These are phyloP conservation scores for Myotis brandtii DNA, from an alignment of 2,113 vertebrate species.

Conservation along the genomic window DNA sequence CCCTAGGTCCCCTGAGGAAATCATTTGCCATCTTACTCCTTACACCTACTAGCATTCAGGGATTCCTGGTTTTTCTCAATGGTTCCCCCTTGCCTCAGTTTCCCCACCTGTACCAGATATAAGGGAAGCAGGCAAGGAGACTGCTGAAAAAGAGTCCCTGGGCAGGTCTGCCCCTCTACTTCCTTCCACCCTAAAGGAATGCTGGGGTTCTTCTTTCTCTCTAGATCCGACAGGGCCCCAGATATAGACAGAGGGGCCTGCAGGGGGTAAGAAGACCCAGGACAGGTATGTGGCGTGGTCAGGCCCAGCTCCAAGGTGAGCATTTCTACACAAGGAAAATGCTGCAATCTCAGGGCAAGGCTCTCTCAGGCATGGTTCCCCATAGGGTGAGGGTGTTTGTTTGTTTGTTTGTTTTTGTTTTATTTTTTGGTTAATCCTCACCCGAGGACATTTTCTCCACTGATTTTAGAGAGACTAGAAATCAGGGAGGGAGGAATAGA, in stretches of 20 bases:
- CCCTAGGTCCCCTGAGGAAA: not conserved
- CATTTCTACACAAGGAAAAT: not conserved
- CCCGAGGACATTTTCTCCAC: no score
- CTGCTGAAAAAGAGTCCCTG: not conserved
- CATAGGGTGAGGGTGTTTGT: not conserved
- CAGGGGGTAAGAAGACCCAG: not conserved
- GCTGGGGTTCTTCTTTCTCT: not conserved
- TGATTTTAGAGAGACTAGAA: no score
- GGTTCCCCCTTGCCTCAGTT: not conserved
- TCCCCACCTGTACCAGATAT: not conserved
- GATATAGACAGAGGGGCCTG: not conserved
- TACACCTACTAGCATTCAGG: not conserved
- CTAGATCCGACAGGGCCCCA: not conserved
- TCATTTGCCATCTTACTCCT: not conserved
- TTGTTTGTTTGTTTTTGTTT: no score
- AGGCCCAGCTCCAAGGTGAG: not conserved
- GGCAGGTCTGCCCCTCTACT: not conserved
- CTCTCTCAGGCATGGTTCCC: not conserved
- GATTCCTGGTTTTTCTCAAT: not conserved
- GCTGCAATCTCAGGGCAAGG: not conserved
- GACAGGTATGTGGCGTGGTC: not conserved
- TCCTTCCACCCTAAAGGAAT: not conserved
- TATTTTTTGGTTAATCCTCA: no score
- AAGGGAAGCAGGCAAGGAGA: not conserved
- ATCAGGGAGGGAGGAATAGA: no score